These are phyloP conservation scores for Boulengeromyrus knoepffleri DNA, from an alignment of 2,113 vertebrate genomes.

Conservation along the genomic window DNA sequence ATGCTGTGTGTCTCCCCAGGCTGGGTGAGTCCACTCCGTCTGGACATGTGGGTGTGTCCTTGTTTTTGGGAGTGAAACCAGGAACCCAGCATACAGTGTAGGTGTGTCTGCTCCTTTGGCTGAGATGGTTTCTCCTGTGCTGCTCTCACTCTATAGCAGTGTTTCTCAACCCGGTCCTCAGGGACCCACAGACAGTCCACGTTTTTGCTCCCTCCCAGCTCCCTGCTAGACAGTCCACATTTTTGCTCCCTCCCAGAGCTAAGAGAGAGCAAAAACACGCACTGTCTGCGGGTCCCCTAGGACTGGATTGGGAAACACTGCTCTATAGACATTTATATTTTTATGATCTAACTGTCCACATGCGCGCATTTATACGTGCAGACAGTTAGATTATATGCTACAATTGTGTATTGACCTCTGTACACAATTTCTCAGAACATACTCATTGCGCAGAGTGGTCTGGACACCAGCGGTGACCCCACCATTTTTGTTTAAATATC, in stretches of 20 bases:
- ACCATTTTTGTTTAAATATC: background rate
- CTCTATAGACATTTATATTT: background rate
- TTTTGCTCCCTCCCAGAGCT: background rate
- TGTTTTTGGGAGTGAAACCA: slow-evolving; percentile 21
- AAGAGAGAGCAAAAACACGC: background rate
- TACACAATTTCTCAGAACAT: slow-evolving; percentile 23
- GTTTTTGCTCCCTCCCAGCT: background rate
- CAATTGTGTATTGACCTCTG: background rate
- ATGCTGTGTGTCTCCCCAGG: background rate
- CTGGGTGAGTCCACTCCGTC: slow-evolving; percentile 1
- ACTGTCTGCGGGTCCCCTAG: background rate
- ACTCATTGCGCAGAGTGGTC: slow-evolving; percentile 5
- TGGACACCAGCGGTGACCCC: background rate
- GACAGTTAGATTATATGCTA: background rate
- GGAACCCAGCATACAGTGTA: slow-evolving; percentile 28
- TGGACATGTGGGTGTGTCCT: slow-evolving; percentile 5
- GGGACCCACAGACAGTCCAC: background rate
- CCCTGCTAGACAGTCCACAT: background rate
- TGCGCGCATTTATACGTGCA: background rate
- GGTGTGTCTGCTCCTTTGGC: background rate
- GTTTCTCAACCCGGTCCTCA: background rate
- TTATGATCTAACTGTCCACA: background rate
- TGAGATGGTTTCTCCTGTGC: background rate
- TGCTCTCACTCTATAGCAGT: background rate
- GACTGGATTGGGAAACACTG: background rate